Percentiles rank a stretch among this genome's conserved stretches.
Conservation (phyloP, 2,113 vertebrate species). For the Caloenas nicobarica region DNA sequence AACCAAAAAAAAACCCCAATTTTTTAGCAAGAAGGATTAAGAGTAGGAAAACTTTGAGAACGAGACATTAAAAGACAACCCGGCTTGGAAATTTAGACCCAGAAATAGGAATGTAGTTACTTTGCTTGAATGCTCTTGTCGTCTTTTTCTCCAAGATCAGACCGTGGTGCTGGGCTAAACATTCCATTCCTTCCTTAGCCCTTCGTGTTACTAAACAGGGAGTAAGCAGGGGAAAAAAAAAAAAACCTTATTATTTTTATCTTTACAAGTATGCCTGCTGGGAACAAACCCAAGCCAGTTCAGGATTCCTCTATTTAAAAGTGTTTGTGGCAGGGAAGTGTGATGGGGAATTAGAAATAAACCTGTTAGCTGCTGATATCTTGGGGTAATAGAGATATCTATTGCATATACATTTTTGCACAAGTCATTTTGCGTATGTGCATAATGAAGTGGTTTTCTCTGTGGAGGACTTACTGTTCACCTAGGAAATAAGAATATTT, state of each 20-base stretch:
- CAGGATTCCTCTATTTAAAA: conserved; percentile 64
- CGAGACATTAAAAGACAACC: conserved; percentile 9
- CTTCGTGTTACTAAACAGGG: neutral
- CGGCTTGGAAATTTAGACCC: neutral
- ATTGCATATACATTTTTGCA: neutral
- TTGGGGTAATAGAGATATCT: conserved; percentile 25
- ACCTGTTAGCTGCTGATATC: conserved; percentile 40
- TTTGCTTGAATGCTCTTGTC: conserved; percentile 12
- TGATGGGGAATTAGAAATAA: conserved; percentile 47
- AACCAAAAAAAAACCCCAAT: conserved; percentile 37
- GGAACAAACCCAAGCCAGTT: conserved; percentile 65
- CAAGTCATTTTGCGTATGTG: neutral
- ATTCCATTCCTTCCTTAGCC: conserved; percentile 42
- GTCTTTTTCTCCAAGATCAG: neutral
- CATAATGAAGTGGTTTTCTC: neutral
- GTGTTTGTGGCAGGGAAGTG: conserved; percentile 42
- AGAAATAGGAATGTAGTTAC: conserved; percentile 8
- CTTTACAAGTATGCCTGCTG: conserved; percentile 73
- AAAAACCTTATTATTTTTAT: conserved; percentile 61
- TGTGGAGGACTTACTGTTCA: neutral
- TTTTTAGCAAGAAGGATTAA: conserved; percentile 51
- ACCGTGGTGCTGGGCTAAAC: neutral
- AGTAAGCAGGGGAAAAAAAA: neutral
- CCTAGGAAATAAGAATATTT: conserved; percentile 22
- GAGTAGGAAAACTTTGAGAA: conserved; percentile 37